Conservation (phyloP, 2,113 vertebrate species). For the Hippocampus zosterae region DNA sequence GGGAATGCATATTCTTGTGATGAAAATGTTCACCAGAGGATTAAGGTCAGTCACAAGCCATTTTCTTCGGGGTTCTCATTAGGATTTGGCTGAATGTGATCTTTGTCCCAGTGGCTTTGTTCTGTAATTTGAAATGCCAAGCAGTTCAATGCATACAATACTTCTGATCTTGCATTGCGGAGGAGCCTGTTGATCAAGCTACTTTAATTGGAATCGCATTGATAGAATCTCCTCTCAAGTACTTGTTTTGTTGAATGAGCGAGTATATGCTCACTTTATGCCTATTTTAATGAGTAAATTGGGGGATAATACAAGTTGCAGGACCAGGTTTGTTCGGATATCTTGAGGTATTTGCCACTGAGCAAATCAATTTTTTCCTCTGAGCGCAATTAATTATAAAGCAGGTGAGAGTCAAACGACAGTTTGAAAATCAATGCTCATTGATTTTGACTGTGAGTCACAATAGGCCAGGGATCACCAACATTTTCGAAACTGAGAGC, state of each 20-base stretch:
- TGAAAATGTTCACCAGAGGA: neutral
- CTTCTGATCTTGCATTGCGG: constrained; percentile 8
- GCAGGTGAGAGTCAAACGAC: constrained; percentile 27
- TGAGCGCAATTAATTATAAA: constrained; percentile 36
- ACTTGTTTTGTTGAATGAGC: neutral
- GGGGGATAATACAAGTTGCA: neutral
- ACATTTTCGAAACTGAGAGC: too few species aligned
- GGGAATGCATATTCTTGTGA: neutral
- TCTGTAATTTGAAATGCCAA: constrained; percentile 9
- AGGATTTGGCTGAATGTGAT: constrained; percentile 15
- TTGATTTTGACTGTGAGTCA: constrained; percentile 14
- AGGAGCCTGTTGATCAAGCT: constrained; percentile 8
- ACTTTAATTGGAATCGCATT: neutral
- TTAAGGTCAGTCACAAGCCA: constrained; percentile 5
- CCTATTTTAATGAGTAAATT: neutral
- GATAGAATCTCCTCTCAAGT: constrained; percentile 1
- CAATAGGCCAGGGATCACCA: constrained; percentile 4
- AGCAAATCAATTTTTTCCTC: constrained; percentile 23
- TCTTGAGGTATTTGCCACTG: constrained; percentile 7
- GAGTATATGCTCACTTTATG: neutral
- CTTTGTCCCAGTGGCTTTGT: constrained; percentile 15
- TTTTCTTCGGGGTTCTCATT: constrained; percentile 27
- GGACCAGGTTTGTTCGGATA: constrained; percentile 4
- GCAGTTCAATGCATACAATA: constrained; percentile 23
- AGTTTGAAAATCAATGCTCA: constrained; percentile 34